Percentiles rank a stretch among this genome's conserved stretches.
Evolutionary conservation across 2,888 invertebrate species (phyloP).

Genomic region (Copidosoma aretas): DNA sequence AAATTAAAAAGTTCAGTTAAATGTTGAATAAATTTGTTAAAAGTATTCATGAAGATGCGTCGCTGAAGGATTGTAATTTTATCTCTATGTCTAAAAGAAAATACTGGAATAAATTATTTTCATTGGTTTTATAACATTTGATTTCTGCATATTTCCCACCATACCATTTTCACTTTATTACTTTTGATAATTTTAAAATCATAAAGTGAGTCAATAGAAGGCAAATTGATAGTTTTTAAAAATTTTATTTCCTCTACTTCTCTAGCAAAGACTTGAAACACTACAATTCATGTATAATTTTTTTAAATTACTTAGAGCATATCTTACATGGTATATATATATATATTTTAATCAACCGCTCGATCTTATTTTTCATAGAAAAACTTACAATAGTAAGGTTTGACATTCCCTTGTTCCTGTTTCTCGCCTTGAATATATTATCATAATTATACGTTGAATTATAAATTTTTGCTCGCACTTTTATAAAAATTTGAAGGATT

Average conservation of each 20-base stretch:
- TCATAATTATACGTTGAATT: constrained; percentile 18
- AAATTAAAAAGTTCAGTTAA: constrained; percentile 32
- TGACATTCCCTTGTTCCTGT: constrained; percentile 23
- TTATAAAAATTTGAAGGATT: constrained; percentile 44
- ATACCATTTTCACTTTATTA: not conserved
- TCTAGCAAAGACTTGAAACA: constrained; percentile 58
- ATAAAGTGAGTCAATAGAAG: not conserved
- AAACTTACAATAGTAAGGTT: constrained; percentile 48
- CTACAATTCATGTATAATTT: constrained; percentile 59
- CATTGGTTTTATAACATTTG: constrained; percentile 18
- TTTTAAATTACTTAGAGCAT: constrained; percentile 50
- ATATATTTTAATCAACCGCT: constrained; percentile 27
- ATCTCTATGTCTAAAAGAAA: constrained; percentile 34
- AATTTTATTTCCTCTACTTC: constrained; percentile 58
- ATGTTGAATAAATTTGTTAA: constrained; percentile 30
- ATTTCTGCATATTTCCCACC: not conserved
- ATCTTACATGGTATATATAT: constrained; percentile 47
- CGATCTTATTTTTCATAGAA: constrained; percentile 49
- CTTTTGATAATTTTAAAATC: not conserved
- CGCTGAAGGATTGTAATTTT: constrained; percentile 25
- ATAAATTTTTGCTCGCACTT: constrained; percentile 36
- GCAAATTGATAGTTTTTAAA: constrained; percentile 47
- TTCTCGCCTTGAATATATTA: constrained; percentile 29
- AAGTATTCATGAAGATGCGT: constrained; percentile 26
- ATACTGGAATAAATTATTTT: constrained; percentile 39